Conservation (phyloP, 2,888 invertebrate genomes). For the Stenotaenia linearis region DNA sequence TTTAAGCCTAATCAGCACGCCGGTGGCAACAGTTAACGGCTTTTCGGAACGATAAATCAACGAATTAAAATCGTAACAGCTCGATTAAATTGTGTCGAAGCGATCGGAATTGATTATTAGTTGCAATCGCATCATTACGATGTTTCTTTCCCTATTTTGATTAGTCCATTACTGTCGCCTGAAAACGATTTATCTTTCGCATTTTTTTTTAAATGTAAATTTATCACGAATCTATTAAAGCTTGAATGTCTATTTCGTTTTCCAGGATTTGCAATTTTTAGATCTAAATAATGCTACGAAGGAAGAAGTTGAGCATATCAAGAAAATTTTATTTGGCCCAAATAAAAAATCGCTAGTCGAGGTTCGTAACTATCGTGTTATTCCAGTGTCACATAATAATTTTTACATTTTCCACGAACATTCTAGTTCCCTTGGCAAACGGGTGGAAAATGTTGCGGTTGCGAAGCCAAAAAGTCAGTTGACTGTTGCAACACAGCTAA, state of each 20-base stretch:
- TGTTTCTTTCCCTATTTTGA: too few species aligned
- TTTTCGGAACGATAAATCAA: not conserved
- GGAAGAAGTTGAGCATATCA: conserved; percentile 59
- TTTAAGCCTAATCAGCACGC: not conserved
- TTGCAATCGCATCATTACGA: not conserved
- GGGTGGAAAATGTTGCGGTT: not conserved
- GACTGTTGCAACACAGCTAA: not conserved
- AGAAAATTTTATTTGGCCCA: conserved; percentile 54
- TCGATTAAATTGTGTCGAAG: not conserved
- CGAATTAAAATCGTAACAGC: not conserved
- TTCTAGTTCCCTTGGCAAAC: not conserved
- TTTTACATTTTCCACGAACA: too few species aligned
- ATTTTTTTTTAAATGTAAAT: not conserved
- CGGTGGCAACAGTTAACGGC: conserved; percentile 1
- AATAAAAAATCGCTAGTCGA: conserved; percentile 31
- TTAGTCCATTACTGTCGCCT: not conserved
- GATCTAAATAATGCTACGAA: conserved; percentile 67
- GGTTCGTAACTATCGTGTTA: not conserved
- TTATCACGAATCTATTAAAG: not conserved
- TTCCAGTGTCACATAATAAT: not conserved
- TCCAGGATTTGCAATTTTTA: conserved; percentile 65
- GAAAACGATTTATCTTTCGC: not conserved
- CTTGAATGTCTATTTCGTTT: conserved; percentile 38
- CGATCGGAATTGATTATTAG: not conserved
- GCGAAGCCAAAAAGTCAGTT: not conserved